phyloP scores from a whole-genome alignment of 1,140 invertebrate genomes.

The Babylonia areolata region DNA sequence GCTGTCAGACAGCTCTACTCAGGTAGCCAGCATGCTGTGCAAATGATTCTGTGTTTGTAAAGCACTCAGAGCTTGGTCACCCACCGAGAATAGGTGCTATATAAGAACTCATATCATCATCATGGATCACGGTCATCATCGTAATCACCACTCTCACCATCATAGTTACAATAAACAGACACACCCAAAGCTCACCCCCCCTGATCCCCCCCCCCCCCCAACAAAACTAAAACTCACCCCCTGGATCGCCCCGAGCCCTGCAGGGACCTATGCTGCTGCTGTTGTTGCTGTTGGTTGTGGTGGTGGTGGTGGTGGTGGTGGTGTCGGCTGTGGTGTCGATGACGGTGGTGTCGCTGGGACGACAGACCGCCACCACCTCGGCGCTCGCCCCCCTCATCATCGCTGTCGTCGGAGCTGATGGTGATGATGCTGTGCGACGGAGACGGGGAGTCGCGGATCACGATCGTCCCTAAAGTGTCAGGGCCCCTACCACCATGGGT shows the following conservation, averaged over 20 bases:
- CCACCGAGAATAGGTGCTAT: no score
- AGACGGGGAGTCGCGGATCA: slow-evolving; percentile 93
- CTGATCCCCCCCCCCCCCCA: not conserved
- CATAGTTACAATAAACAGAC: no score
- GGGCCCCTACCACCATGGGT: no score
- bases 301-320: slow-evolving; percentile 26
- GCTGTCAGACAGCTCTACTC: no score
- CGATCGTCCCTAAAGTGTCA: slow-evolving; percentile 84
- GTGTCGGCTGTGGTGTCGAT: slow-evolving; percentile 41
- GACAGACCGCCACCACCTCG: slow-evolving; percentile 40
- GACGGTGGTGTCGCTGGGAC: slow-evolving; percentile 20
- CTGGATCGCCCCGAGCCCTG: slow-evolving; percentile 12
- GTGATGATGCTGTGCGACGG: slow-evolving; percentile 91
- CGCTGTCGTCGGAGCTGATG: slow-evolving; percentile 97
- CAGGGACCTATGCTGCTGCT: not conserved
- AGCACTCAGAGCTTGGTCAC: no score
- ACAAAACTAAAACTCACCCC: slow-evolving; percentile 6
- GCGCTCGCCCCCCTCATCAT: slow-evolving; percentile 78
- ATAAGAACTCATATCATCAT: no score
- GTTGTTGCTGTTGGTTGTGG: not conserved
- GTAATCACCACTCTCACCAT: no score
- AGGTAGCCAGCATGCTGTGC: no score
- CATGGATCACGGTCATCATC: no score
- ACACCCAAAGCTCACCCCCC: not conserved
- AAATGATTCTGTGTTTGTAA: no score